phyloP scores from a whole-genome alignment of 2,113 vertebrate genomes.

The Phylloscopus trochiloides region DNA sequence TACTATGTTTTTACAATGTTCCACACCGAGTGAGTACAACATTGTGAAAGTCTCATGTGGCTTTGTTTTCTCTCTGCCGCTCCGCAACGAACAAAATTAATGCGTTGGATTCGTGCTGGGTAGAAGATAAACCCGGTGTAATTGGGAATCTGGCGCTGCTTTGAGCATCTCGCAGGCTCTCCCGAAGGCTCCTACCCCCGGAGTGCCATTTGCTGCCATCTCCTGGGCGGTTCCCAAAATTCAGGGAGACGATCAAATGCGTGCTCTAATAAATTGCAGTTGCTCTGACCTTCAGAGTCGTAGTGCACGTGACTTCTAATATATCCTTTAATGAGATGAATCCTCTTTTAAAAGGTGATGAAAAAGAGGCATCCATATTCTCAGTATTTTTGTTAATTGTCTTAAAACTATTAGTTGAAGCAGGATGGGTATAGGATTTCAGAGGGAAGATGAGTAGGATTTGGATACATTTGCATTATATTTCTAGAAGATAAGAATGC shows the following conservation, averaged over 20 bases:
- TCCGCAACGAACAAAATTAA: background rate
- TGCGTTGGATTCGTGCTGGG: background rate
- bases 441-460: background rate
- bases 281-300: background rate
- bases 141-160: fast-evolving
- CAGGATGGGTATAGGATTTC: background rate
- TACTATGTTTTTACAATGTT: background rate
- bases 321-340: background rate
- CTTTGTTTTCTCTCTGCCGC: background rate
- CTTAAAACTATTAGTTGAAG: background rate
- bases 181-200: background rate
- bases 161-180: background rate
- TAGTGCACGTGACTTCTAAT: background rate
- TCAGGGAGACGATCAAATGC: background rate
- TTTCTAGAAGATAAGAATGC: background rate
- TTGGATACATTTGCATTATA: background rate
- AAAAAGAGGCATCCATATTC: background rate
- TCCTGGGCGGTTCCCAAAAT: background rate
- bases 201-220: slow-evolving; percentile 31
- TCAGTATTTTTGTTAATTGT: background rate
- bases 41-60: background rate
- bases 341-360: background rate
- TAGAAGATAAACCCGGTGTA: background rate
- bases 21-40: background rate
- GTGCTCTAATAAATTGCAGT: background rate